Conservation (phyloP, 2,888 invertebrate species). For the Congeria kusceri region DNA sequence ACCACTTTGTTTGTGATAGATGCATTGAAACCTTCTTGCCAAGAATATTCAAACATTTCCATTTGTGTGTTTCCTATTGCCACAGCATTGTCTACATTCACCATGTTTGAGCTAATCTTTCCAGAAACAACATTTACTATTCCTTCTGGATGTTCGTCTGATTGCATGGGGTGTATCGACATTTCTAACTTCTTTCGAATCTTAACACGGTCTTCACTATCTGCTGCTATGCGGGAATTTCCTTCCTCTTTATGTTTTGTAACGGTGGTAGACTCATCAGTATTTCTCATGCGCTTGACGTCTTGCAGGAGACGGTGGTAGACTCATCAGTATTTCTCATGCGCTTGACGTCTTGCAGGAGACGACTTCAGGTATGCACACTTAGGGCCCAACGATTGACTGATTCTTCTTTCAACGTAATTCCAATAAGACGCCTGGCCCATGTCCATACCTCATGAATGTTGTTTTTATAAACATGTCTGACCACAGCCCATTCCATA, state of each 20-base stretch:
- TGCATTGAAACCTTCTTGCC: slow-evolving; percentile 19
- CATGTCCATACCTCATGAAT: slow-evolving; percentile 73
- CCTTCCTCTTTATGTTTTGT: slow-evolving; percentile 31
- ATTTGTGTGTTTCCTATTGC: slow-evolving; percentile 21
- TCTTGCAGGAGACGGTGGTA: slow-evolving; percentile 24
- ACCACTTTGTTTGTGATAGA: neutral
- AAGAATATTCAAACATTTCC: slow-evolving; percentile 19
- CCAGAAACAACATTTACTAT: slow-evolving; percentile 34
- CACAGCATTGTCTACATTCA: slow-evolving; percentile 36
- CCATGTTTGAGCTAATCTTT: neutral
- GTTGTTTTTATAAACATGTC: slow-evolving; percentile 73
- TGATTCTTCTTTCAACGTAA: slow-evolving; percentile 60
- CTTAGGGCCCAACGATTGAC: slow-evolving; percentile 65
- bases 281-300: slow-evolving; percentile 22
- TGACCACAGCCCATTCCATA: slow-evolving; percentile 69
- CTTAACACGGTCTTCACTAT: slow-evolving; percentile 30
- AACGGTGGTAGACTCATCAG: neutral
- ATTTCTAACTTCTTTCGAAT: slow-evolving; percentile 23
- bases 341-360: slow-evolving; percentile 33
- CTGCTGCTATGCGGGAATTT: slow-evolving; percentile 6
- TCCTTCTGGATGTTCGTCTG: slow-evolving; percentile 11
- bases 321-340: slow-evolving; percentile 20
- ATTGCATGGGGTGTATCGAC: slow-evolving; percentile 23
- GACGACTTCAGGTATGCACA: slow-evolving; percentile 50
- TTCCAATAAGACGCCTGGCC: slow-evolving; percentile 62